Conservation (phyloP, 2,113 vertebrate genomes). For the Phalacrocorax pelagicus region DNA sequence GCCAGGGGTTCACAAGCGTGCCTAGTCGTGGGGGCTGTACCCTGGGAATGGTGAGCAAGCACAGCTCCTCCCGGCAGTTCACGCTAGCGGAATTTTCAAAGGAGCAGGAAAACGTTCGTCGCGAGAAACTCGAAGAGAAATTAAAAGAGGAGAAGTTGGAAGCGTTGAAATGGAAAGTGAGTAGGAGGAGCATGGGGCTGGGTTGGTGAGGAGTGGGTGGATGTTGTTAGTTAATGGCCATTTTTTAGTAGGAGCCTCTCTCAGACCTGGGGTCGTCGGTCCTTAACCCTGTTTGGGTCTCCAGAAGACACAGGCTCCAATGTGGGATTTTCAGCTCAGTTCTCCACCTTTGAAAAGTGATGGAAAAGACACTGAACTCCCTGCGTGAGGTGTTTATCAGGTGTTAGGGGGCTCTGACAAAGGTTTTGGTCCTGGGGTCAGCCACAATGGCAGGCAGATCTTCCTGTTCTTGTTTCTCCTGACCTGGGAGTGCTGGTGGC, state of each 20-base stretch:
- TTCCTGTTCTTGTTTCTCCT: background rate
- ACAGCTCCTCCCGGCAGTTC: conserved; percentile 82
- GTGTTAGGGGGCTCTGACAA: background rate
- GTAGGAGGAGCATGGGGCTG: background rate
- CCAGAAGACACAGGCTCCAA: background rate
- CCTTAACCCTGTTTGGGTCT: background rate
- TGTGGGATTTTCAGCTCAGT: background rate
- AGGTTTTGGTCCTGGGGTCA: background rate
- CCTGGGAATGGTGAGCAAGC: conserved; percentile 90
- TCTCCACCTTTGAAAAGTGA: background rate
- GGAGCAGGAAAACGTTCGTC: conserved; percentile 82
- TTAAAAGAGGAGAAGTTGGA: conserved; percentile 91
- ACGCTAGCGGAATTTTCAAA: conserved; percentile 87
- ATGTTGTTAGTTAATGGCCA: background rate
- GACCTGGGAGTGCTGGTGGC: background rate
- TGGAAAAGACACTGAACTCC: background rate
- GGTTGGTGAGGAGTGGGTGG: background rate
- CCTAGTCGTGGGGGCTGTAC: conserved; percentile 94
- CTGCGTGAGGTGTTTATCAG: background rate
- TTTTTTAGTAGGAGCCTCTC: background rate
- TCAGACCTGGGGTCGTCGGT: fast-evolving
- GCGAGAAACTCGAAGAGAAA: conserved; percentile 84
- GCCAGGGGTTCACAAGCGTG: conserved; percentile 97
- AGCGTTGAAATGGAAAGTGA: conserved; percentile 83
- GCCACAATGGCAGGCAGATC: fast-evolving